Conservation (phyloP, 2,797 vertebrate genomes). For the Molossus molossus region DNA sequence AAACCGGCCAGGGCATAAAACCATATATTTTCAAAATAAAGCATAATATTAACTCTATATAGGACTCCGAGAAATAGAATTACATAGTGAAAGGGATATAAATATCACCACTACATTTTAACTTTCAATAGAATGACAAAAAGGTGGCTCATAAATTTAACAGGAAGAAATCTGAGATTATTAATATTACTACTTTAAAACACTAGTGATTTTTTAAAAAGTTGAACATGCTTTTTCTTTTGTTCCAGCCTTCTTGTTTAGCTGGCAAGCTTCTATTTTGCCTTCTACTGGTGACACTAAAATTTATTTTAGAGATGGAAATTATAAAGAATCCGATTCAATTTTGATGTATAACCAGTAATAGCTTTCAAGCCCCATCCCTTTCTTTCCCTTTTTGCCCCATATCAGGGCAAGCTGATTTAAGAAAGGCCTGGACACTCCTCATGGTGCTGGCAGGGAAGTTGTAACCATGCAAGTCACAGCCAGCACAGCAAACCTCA, state of each 20-base stretch:
- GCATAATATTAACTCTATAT: conserved; percentile 14
- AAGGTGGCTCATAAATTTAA: conserved; percentile 53
- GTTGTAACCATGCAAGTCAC: neutral
- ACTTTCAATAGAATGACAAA: conserved; percentile 53
- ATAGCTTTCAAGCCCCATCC: neutral
- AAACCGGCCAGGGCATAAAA: conserved; percentile 26
- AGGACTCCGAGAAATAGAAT: conserved; percentile 46
- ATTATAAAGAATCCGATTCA: neutral
- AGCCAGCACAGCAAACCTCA: neutral
- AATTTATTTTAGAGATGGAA: conserved; percentile 59
- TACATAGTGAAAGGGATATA: conserved; percentile 50
- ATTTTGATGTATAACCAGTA: conserved; percentile 17
- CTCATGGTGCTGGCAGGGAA: neutral
- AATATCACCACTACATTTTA: conserved; percentile 41
- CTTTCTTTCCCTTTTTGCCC: conserved; percentile 25
- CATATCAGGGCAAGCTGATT: neutral
- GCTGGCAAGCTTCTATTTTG: conserved; percentile 53
- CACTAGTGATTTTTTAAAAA: neutral
- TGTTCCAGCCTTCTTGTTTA: conserved; percentile 17
- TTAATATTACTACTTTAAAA: conserved; percentile 30
- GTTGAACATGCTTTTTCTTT: conserved; percentile 24
- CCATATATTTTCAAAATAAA: conserved; percentile 69
- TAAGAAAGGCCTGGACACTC: neutral
- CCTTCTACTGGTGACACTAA: neutral
- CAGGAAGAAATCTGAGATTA: conserved; percentile 51